Evolutionary conservation across 2,888 invertebrate species (phyloP), one percentile per base, ranked within the genome.

Genomic region (Nephrocerus scutellatus): DNA sequence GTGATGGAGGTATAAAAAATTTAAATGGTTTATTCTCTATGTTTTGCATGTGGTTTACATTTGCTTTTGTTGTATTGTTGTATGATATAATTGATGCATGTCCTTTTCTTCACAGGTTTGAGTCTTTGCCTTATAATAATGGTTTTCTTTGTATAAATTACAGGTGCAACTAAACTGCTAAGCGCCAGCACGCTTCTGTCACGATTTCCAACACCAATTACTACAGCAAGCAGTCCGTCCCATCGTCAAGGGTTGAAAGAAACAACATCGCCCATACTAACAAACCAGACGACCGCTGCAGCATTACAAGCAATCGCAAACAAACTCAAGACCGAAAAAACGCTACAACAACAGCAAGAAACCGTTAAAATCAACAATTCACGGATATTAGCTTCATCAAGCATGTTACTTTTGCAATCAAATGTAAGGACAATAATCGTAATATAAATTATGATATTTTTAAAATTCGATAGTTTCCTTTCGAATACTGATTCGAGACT

Each of bases 321-420:
- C 37, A 45, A 39, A 43, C 19, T 21, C 24, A 42, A 44, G 42
- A 15, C 36, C 35, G 43, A 45, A 44, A 28, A n/a, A n/a, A 28
- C 28, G 22, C 8, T n/a, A 9, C 8, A 22, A 8, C 23, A 10
- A 22, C 8, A 22, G 23, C 23, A 22, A 8, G 28, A 39, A 48
- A 43, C 43, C 39, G n/a, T 30, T 47, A 57, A 48, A 58, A 52
- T 53, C 47, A 55, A 52, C 53, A 60, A 49, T 51, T 47, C 57
- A 50, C 57, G 61, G 53, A 57, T 56, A 46, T 56, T 51, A 51
- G 57, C 58, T 54, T 52, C 62, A 55, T 55, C 88, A 84, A 88
- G 87, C 78, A 89, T 89, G 88, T 86, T 89, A 77, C 84, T 89
- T 71, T 79, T 89, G 77, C 88, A 88, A 74, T 85, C 88, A 73